phyloP scores from a whole-genome alignment of 2,888 invertebrate genomes.

The Rotaria magnacalcarata region DNA sequence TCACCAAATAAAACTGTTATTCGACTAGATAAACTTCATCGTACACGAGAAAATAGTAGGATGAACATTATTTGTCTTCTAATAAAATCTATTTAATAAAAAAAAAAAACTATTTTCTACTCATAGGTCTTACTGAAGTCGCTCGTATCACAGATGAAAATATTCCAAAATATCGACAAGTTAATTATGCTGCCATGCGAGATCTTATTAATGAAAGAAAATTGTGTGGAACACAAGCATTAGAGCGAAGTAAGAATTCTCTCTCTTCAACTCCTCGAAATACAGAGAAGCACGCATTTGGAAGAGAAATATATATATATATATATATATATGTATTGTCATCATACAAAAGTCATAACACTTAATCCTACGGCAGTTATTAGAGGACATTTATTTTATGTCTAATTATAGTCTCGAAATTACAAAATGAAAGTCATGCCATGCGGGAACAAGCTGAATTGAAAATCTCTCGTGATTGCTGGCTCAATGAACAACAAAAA shows the following conservation, averaged over 20 bases:
- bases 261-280: no score
- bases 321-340: no score
- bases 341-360: no score
- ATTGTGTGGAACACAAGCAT: background rate
- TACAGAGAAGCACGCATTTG: no score
- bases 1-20: background rate
- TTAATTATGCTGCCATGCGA: conserved; percentile 25
- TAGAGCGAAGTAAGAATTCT: background rate
- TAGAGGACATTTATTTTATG: no score
- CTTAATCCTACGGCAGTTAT: no score
- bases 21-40: conserved; percentile 11
- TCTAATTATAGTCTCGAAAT: background rate
- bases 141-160: background rate
- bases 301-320: no score
- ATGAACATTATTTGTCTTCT: background rate
- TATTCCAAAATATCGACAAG: conserved; percentile 20
- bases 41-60: conserved; percentile 1
- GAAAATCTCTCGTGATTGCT: background rate
- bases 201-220: background rate
- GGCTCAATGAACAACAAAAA: background rate
- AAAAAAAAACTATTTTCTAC: no score
- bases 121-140: background rate
- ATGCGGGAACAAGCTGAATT: conserved; percentile 19
- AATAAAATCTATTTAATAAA: no score
- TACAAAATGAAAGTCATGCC: background rate